Base-by-base conservation (phyloP, 2,113 vertebrate genomes). In the Engystomops pustulosus region DNA sequence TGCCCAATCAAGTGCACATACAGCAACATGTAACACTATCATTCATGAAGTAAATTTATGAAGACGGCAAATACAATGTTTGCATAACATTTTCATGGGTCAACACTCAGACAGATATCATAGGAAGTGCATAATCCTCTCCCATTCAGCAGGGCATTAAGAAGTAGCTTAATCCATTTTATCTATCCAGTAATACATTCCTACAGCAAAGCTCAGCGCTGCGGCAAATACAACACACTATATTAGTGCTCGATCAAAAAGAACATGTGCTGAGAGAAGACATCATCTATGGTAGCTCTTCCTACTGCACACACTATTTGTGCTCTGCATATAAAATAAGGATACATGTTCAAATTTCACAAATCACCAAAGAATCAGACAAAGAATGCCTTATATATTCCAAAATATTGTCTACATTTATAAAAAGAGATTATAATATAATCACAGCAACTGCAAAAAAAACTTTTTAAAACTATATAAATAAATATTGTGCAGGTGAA, bases 151-250 rank as follows among this genome's bases (percentile, higher is more conserved):
- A 44, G 55, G 32, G 53, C 34, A 79, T 79, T 79, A 79, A 44
- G 53, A 79, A 79, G n/a, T 79, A 53, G 53, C 76, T 62, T 58
- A 79, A 79, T 79, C 76, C 53, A 79, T 79, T 79, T 15, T 44
- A 79, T 44, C 76, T 79, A 76, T 36, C 18, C 74, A 38, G 55
- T 79, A 25, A 62, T 79, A 15, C 53, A 79, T 79, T 60, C 75
- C 53, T 32, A 60, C 10, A 79, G 34, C 55, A 44, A 17, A 38
- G 53, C 36, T 25, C 9, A 20, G 75, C 51, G 1, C 34, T 60
- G 32, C 25, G 47, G 23, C 47, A 75, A 75, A 53, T n/a, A 34
- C 45, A 53, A 47, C 71, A 74, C 71, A 7, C 51, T 75, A 20
- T 18, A 45, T 45, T 45, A 45, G 41, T 20, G 23, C 69, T 45